These are phyloP conservation scores for Eclectus roratus DNA, from an alignment of 2,113 vertebrate species.

Conservation along the genomic window DNA sequence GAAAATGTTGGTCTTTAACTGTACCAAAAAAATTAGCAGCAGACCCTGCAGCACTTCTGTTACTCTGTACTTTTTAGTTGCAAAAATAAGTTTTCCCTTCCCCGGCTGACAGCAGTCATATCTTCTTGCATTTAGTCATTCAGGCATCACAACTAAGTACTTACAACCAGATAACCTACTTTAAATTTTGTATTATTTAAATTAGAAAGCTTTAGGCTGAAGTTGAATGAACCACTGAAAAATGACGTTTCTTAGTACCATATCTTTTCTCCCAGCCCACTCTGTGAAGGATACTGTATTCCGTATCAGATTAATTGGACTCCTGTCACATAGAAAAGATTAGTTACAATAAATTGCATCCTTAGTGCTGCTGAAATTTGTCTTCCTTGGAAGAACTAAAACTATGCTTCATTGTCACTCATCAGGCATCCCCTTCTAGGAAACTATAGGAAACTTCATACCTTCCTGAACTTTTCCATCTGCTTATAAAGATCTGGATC, in stretches of 20 bases:
- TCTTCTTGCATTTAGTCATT: not conserved
- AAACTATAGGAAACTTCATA: slow-evolving; percentile 61
- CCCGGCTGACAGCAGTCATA: not conserved
- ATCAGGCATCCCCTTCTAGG: not conserved
- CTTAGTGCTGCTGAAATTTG: slow-evolving; percentile 30
- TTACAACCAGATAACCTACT: slow-evolving; percentile 6
- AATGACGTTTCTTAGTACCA: slow-evolving; percentile 38
- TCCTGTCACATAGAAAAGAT: slow-evolving; percentile 47
- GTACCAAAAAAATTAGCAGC: not conserved
- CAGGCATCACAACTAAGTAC: not conserved
- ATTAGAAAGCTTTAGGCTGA: slow-evolving; percentile 33
- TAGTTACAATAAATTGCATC: slow-evolving; percentile 40
- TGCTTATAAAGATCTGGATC: slow-evolving; percentile 96
- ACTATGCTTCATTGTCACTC: slow-evolving; percentile 5
- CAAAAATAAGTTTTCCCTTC: not conserved
- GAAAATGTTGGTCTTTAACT: not conserved
- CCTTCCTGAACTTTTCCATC: slow-evolving; percentile 99
- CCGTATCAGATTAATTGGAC: slow-evolving; percentile 38
- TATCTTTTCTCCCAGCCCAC: not conserved
- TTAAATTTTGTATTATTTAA: slow-evolving; percentile 11
- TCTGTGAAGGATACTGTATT: slow-evolving; percentile 15
- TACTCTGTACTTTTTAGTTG: not conserved
- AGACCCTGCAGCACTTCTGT: not conserved
- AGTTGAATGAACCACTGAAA: slow-evolving; percentile 25
- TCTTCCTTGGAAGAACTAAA: slow-evolving; percentile 32